Conservation (phyloP, 2,888 invertebrate genomes). For the Clitarchus hookeri region DNA sequence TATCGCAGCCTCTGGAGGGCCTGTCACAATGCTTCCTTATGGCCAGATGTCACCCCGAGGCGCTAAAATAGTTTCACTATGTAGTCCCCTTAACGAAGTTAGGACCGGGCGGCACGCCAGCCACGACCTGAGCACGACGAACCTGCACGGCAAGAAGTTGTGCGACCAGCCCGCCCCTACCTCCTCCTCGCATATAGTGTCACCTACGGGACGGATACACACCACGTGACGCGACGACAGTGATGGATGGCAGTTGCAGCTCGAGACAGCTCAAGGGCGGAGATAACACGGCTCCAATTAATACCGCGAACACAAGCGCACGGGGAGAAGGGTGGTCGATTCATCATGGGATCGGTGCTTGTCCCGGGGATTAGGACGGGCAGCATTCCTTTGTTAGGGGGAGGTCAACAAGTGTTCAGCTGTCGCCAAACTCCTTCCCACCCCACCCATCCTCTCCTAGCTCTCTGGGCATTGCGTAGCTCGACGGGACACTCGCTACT, state of each 20-base stretch:
- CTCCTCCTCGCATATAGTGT: not conserved
- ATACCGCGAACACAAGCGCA: not conserved
- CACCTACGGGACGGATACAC: not conserved
- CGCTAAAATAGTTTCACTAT: no score
- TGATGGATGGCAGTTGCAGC: not conserved
- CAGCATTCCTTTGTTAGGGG: not conserved
- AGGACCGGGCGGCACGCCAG: not conserved
- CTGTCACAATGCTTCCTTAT: no score
- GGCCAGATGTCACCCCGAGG: no score
- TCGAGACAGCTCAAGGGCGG: constrained; percentile 1
- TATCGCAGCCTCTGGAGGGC: no score
- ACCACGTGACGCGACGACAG: not conserved
- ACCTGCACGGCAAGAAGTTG: not conserved
- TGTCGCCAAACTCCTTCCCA: not conserved
- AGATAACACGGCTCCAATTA: constrained; percentile 14
- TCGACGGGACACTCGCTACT: no score
- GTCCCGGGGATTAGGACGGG: not conserved
- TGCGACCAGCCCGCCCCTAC: not conserved
- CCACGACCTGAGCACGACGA: not conserved
- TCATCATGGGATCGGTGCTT: constrained; percentile 1
- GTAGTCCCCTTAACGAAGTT: no score
- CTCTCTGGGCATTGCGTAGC: no score
- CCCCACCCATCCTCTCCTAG: no score
- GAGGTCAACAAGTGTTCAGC: constrained; percentile 8
- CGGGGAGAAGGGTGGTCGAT: not conserved